These are phyloP conservation scores for Rattus norvegicus DNA, from an alignment of 2,113 vertebrate species.

Conservation along the genomic window GRCr8 NC_086029.1:77424001-77424500, in stretches of 20 bases:
- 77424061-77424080: not conserved
- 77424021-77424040: not conserved
- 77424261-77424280: not conserved
- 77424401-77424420: constrained; percentile 90
- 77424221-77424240: not conserved
- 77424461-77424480: constrained; percentile 87
- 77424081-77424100: not conserved
- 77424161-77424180: constrained; percentile 17
- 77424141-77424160: not conserved
- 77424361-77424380: not conserved
- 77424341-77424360: constrained; percentile 16
- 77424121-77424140: constrained; percentile 13
- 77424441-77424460: constrained; percentile 88
- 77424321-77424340: not conserved
- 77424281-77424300: not conserved
- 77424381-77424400: constrained; percentile 88
- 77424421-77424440: constrained; percentile 89
- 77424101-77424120: not conserved
- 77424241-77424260: constrained; percentile 1
- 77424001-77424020: not conserved
- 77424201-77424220: constrained; percentile 35
- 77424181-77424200: not conserved
- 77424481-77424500: constrained; percentile 80
- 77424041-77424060: not conserved
- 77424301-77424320: not conserved